A percentile compares a stretch with the other conserved stretches of the same genome.
Evolutionary conservation across 2,113 vertebrate species (phyloP).

Genomic region (rat (Rattus norvegicus)): DNA sequence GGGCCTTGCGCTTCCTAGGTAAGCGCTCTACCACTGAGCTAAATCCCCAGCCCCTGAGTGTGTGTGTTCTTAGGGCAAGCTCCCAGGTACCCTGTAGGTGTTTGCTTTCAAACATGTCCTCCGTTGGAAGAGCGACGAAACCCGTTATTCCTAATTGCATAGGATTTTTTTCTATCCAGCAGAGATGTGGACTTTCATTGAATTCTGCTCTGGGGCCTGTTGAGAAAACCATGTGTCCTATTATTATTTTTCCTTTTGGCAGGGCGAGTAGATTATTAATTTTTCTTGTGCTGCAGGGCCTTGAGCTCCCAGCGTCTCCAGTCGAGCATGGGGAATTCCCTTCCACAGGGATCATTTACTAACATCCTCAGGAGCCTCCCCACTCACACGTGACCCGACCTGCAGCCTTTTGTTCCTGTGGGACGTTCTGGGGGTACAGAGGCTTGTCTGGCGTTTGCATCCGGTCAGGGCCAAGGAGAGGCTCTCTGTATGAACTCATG

Average conservation of each 20-base stretch:
- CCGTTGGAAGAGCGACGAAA: fast-evolving
- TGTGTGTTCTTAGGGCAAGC: not conserved
- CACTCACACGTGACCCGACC: not conserved
- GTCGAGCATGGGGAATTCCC: fast-evolving
- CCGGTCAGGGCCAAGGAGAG: not conserved
- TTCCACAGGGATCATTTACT: fast-evolving
- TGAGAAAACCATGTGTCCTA: not conserved
- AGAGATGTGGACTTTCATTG: not conserved
- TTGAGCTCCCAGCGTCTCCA: not conserved
- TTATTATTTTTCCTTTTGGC: not conserved
- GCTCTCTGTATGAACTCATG: not conserved
- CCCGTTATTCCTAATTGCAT: fast-evolving
- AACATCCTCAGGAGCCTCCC: not conserved
- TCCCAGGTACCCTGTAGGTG: fast-evolving
- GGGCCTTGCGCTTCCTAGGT: no score
- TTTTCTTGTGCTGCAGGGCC: fast-evolving
- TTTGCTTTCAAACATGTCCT: fast-evolving
- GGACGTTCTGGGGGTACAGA: not conserved
- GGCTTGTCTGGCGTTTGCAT: not conserved
- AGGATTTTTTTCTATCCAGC: fast-evolving
- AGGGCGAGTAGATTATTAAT: not conserved
- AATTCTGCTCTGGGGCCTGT: not conserved
- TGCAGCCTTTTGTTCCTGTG: not conserved
- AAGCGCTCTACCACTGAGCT: no score
- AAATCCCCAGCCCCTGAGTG: no score